Base-by-base conservation (phyloP, 2,888 invertebrate genomes). In the Cryptus armator region DNA sequence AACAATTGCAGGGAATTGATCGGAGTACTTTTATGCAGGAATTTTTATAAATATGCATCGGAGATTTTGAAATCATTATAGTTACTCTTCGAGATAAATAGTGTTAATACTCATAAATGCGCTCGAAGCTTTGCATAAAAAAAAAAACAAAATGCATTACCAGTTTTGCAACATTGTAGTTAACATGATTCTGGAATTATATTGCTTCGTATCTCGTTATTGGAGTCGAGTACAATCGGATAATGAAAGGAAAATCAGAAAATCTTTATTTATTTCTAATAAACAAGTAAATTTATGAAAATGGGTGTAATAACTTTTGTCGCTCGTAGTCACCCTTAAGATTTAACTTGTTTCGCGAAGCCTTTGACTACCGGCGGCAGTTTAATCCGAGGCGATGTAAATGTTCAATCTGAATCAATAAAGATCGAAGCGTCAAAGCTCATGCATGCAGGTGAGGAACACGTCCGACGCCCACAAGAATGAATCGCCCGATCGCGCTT, bases 341-440 rank as follows among this genome's bases (percentile, higher is more conserved):
- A 19, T 48, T 67, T 5, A 77, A 74, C 59, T 74, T 68, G 68
- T 64, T 71, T 67, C 16, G 10, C 37, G 70, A 43, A 71, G 70
- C 37, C 75, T 79, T 62, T 67, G 82, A 82, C 43, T 51, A 66
- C 48, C 66, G 68, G 67, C 81, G 77, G 66, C 76, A 46, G 66
- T 76, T 85, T 74, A 83, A 85, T 83, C 76, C 64, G 24, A 67
- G n/a, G 66, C 51, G 72, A 62, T 64, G 67, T 56, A 44, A 78
- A 70, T 66, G 71, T 71, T 29, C 76, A 66, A 85, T 82, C 62
- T 56, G 43, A 79, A 83, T 83, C 83, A 66, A 83, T 77, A 62
- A 80, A 80, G 79, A 85, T 80, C 66, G 32, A 53, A 76, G 77
- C 85, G 71, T 83, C 80, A 76, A 85, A 85, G 83, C 85, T 72